phyloP scores from a whole-genome alignment of 2,113 vertebrate genomes.

The Rutilus rutilus region DNA sequence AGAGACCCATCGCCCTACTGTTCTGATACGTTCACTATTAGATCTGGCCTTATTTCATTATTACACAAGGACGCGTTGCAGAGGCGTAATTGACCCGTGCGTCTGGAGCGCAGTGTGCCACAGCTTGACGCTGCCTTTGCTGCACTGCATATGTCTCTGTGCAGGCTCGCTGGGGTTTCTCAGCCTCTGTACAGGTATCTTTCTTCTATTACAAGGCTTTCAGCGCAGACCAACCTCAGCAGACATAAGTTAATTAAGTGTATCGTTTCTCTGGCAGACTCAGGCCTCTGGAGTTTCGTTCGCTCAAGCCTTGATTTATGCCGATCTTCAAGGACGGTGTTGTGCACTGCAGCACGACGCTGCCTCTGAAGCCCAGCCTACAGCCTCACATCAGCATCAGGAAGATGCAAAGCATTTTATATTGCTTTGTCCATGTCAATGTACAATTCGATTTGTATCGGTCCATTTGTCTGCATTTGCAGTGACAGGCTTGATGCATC shows the following conservation, averaged over 20 bases:
- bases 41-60: neutral
- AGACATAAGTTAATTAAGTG: conserved; percentile 55
- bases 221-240: conserved; percentile 48
- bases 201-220: conserved; percentile 47
- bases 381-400: neutral
- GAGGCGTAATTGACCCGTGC: conserved; percentile 3
- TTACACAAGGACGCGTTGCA: neutral
- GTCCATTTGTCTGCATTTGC: neutral
- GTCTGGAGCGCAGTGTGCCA: neutral
- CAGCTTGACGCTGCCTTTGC: neutral
- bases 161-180: neutral
- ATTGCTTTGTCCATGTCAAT: neutral
- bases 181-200: neutral
- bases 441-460: neutral
- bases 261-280: conserved; percentile 51
- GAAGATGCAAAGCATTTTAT: neutral
- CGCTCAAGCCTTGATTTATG: conserved; percentile 55
- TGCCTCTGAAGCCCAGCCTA: neutral
- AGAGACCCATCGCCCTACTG: conserved; percentile 28
- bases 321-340: conserved; percentile 56
- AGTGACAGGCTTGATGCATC: neutral
- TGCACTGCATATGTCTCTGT: conserved; percentile 25
- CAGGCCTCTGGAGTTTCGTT: conserved; percentile 22
- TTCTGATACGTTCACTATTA: conserved; percentile 15
- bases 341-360: conserved; percentile 36